These are phyloP conservation scores for Eristalis pertinax DNA, from an alignment of 2,888 invertebrate species.

Conservation along the genomic window DNA sequence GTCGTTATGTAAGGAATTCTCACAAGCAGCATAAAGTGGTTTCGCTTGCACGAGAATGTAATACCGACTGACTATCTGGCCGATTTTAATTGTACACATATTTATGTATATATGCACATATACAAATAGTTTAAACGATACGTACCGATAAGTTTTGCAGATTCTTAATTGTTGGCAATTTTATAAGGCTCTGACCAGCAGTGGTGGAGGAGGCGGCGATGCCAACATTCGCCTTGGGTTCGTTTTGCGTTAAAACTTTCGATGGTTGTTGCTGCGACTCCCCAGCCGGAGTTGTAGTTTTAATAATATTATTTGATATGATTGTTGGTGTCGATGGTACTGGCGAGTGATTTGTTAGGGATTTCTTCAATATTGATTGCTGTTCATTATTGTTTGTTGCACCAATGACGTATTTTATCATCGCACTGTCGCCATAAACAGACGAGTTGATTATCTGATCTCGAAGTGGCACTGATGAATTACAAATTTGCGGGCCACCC, in stretches of 20 bases:
- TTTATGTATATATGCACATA: neutral
- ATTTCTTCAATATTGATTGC: conserved; percentile 57
- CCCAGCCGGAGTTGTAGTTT: conserved; percentile 27
- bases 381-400: conserved; percentile 42
- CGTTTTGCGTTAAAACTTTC: conserved; percentile 24
- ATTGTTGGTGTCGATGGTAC: conserved; percentile 7
- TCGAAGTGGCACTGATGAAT: conserved; percentile 5
- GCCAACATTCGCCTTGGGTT: conserved; percentile 32
- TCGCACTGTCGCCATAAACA: conserved; percentile 29
- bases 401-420: conserved; percentile 59
- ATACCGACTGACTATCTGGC: neutral
- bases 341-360: conserved; percentile 30
- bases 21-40: conserved; percentile 26
- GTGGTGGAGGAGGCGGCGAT: neutral
- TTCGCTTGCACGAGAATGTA: conserved; percentile 20
- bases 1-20: conserved; percentile 57
- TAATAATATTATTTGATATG: conserved; percentile 40
- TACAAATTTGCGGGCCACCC: conserved; percentile 28
- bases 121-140: conserved; percentile 13
- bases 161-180: conserved; percentile 30
- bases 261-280: conserved; percentile 51
- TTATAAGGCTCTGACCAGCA: conserved; percentile 47
- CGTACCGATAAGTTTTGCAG: conserved; percentile 36
- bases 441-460: conserved; percentile 34
- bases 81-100: neutral